These are phyloP conservation scores for Catotricha subobsoleta DNA, from an alignment of 2,888 invertebrate genomes.

Conservation along the genomic window DNA sequence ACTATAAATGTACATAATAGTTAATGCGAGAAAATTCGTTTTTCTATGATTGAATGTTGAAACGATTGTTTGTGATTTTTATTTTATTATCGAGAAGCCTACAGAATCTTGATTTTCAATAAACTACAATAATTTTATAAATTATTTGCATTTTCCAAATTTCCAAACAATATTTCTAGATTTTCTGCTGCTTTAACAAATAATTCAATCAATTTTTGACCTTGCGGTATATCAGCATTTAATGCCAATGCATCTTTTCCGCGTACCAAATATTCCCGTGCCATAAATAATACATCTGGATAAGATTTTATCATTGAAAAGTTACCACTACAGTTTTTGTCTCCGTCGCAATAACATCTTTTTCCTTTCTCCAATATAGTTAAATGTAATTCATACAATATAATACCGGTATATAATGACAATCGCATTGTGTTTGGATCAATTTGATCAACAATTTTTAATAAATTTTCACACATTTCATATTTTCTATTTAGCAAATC, in stretches of 20 bases:
- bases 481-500: slow-evolving; percentile 45
- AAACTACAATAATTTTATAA: too few relatives aligned
- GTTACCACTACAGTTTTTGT: neutral
- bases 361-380: slow-evolving; percentile 33
- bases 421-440: slow-evolving; percentile 59
- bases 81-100: too few relatives aligned
- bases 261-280: slow-evolving; percentile 16
- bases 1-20: too few relatives aligned
- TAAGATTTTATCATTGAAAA: slow-evolving; percentile 8
- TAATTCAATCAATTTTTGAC: slow-evolving; percentile 3
- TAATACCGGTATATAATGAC: slow-evolving; percentile 57
- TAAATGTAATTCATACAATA: slow-evolving; percentile 51
- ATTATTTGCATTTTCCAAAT: too few relatives aligned
- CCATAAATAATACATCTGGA: slow-evolving; percentile 13
- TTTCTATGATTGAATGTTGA: too few relatives aligned
- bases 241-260: slow-evolving; percentile 21
- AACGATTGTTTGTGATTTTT: too few relatives aligned
- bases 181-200: neutral
- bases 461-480: slow-evolving; percentile 45
- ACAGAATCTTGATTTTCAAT: too few relatives aligned
- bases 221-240: slow-evolving; percentile 6
- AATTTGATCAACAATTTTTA: slow-evolving; percentile 40
- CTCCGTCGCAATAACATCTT: neutral
- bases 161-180: neutral
- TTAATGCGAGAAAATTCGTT: too few relatives aligned